Evolutionary conservation across 2,888 invertebrate species (phyloP).

Genomic region (Oxyscelio sp.): DNA sequence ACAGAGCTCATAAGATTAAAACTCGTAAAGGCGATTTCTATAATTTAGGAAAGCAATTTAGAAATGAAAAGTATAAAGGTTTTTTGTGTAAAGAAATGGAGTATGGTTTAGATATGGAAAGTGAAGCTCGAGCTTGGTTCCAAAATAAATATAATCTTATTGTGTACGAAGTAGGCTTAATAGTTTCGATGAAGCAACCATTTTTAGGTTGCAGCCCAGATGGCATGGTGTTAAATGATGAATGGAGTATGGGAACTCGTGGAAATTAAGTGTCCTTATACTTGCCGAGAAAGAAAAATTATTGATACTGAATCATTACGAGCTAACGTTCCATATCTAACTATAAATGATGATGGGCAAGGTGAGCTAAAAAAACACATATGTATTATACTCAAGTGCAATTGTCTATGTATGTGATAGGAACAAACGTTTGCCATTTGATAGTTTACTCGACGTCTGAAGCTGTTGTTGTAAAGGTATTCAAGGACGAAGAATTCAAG

Average conservation of each 20-base stretch:
- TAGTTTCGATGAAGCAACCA: slow-evolving; percentile 36
- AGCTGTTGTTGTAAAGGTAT: too few species aligned
- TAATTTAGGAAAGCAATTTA: slow-evolving; percentile 6
- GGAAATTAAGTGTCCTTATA: slow-evolving; percentile 70
- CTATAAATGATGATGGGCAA: slow-evolving; percentile 18
- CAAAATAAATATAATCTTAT: neutral
- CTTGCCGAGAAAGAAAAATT: slow-evolving; percentile 53
- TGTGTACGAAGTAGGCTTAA: slow-evolving; percentile 22
- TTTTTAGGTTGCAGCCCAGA: slow-evolving; percentile 60
- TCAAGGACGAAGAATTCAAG: neutral
- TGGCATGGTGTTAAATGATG: slow-evolving; percentile 20
- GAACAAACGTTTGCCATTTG: slow-evolving; percentile 28
- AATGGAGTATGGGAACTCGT: slow-evolving; percentile 39
- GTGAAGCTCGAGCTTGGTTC: slow-evolving; percentile 13
- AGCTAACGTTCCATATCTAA: slow-evolving; percentile 21
- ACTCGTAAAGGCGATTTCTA: slow-evolving; percentile 22
- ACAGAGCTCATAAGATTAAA: slow-evolving; percentile 45
- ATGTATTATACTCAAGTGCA: slow-evolving; percentile 46
- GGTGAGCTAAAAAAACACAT: slow-evolving; percentile 14
- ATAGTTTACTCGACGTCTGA: neutral
- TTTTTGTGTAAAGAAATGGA: slow-evolving; percentile 22
- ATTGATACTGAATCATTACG: slow-evolving; percentile 26
- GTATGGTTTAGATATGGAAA: slow-evolving; percentile 40
- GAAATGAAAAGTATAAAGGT: slow-evolving; percentile 29
- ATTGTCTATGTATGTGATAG: slow-evolving; percentile 28